Percentiles rank a stretch among this genome's conserved stretches.
Conservation (phyloP, 2,888 invertebrate species). For the Thecophora atra region DNA sequence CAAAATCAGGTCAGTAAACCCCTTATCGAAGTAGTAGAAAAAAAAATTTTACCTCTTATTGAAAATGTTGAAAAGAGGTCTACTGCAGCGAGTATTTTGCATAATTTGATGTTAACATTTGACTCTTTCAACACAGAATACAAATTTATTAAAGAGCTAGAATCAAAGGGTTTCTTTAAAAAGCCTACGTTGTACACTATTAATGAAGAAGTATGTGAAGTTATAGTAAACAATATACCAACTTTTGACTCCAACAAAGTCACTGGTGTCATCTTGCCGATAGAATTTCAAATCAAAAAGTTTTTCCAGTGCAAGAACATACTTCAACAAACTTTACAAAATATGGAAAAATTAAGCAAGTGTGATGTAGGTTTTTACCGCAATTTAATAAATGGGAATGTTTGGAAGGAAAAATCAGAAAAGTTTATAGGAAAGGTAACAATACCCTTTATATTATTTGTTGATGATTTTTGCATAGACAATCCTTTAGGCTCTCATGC, state of each 20-base stretch:
- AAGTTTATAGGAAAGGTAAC: conserved; percentile 35
- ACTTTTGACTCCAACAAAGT: conserved; percentile 38
- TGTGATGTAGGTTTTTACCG: conserved; percentile 2
- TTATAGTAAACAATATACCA: conserved; percentile 38
- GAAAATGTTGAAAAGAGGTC: conserved; percentile 18
- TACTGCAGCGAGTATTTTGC: conserved; percentile 12
- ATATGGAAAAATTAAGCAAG: conserved; percentile 19
- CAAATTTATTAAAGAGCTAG: conserved; percentile 39
- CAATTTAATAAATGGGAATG: conserved; percentile 16
- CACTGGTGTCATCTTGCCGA: conserved; percentile 39
- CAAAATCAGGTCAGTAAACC: conserved; percentile 7
- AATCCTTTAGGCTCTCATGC: conserved; percentile 41
- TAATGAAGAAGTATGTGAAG: conserved; percentile 39
- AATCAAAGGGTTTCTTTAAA: conserved; percentile 37
- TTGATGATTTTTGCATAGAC: conserved; percentile 43
- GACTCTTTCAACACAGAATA: conserved; percentile 34
- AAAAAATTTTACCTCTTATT: conserved; percentile 22
- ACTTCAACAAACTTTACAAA: conserved; percentile 21
- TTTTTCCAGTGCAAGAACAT: conserved; percentile 22
- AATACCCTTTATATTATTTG: conserved; percentile 39
- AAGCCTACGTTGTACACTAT: conserved; percentile 38
- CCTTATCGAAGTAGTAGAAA: conserved; percentile 8
- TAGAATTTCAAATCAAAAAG: conserved; percentile 40
- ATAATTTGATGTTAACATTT: conserved; percentile 7
- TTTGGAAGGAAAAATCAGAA: conserved; percentile 40